Conservation (phyloP, 2,113 vertebrate species). For the Poeciliopsis occidentalis region DNA sequence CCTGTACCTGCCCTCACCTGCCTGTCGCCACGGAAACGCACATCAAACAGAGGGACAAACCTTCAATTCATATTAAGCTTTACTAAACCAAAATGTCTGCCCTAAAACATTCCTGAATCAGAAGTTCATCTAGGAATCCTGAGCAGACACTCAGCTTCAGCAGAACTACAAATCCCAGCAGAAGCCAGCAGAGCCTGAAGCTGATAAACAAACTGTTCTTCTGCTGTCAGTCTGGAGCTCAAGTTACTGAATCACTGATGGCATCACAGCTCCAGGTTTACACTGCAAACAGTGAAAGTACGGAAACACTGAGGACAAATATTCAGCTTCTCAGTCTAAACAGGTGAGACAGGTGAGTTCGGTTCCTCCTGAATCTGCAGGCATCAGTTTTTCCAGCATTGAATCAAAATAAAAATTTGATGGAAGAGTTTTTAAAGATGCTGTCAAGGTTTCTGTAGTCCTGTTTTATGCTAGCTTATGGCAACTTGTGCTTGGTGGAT, state of each 20-base stretch:
- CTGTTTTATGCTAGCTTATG: not conserved
- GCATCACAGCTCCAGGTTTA: constrained; percentile 55
- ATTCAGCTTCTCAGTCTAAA: not conserved
- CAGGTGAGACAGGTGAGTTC: not conserved
- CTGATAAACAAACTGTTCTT: constrained; percentile 22
- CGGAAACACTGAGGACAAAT: not conserved
- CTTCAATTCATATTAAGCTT: not conserved
- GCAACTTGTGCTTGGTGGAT: no score
- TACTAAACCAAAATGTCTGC: not conserved
- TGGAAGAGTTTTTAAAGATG: not conserved
- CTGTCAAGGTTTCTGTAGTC: not conserved
- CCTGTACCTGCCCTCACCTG: constrained; percentile 24
- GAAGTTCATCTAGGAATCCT: not conserved
- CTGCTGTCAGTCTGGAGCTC: constrained; percentile 41
- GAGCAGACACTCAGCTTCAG: not conserved
- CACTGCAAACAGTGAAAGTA: constrained; percentile 3
- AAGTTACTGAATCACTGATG: constrained; percentile 49
- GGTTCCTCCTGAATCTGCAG: not conserved
- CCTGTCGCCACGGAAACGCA: constrained; percentile 35
- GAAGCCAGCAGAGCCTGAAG: not conserved
- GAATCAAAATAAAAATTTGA: no score
- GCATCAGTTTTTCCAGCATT: no score
- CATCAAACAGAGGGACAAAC: constrained; percentile 22
- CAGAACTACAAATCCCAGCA: not conserved
- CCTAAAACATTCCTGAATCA: not conserved